Base-by-base conservation (phyloP, 2,113 vertebrate species). In the Tyrannus savana region DNA sequence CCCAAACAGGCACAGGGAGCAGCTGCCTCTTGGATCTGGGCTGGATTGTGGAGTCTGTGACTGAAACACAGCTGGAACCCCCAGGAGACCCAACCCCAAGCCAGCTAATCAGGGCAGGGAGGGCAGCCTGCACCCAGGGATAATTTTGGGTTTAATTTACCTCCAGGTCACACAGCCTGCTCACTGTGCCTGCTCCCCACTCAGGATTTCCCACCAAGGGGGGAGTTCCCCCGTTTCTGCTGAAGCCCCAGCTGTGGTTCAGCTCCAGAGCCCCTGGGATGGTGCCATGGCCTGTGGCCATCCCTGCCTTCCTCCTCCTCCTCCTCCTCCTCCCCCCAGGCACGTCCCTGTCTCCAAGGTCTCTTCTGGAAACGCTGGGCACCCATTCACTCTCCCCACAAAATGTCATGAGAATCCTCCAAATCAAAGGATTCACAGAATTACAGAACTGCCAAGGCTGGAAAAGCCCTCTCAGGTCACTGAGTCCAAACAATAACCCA, bases 41-140 rank as follows among this genome's bases (percentile, higher is more conserved):
- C 6, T 59, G 23, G 2, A 1, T 19, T 42, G 9, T 39, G 58
- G 39, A 6, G 6, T 7, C 23, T 60, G 22, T 11, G n/a, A 3
- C 16, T 23, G 39, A 58, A 60, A 49, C 4, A 1, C 30, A 2
- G 4, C 56, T 19, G 23, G 5, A 41, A 49, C 30, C 24, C 41
- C 42, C 35, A 22, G 67, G 18, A 52, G 52, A 14, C 1, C 27
- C 5, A 5, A 12, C 9, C 10, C 56, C 66, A 52, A 22, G 4
- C 11, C 0, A 2, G 24, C 1, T 14, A 24, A n/a, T 60, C 0
- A 2, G 55, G 84, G 18, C n/a, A 33, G 17, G 41, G 55, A 18
- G 49, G 39, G 31, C 24, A 25, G 42, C 8, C 35, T 6, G 24
- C 17, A 21, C 19, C 41, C 23, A 12, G 28, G 15, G 10, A 8